These are phyloP conservation scores for Priocnemis perturbator DNA, from an alignment of 2,888 invertebrate species.

Conservation along the genomic window DNA sequence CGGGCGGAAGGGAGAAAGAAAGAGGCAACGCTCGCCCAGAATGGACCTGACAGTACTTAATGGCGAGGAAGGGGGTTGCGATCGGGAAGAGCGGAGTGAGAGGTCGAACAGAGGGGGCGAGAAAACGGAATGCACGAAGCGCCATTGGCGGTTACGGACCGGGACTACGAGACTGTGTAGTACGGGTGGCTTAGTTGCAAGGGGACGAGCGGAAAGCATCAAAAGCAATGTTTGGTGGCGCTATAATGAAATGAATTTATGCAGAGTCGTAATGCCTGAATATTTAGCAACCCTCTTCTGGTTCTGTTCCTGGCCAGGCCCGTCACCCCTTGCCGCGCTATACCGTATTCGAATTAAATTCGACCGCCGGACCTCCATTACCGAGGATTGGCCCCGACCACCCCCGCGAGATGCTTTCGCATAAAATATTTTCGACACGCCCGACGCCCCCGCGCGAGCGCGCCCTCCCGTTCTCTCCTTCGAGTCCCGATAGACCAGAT, in stretches of 20 bases:
- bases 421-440: constrained; percentile 40
- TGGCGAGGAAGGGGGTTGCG: constrained; percentile 46
- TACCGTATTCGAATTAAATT: constrained; percentile 61
- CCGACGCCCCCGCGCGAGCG: neutral
- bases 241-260: constrained; percentile 81
- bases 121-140: constrained; percentile 53
- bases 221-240: constrained; percentile 80
- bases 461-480: neutral
- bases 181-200: constrained; percentile 60
- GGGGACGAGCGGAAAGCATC: constrained; percentile 69
- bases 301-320: constrained; percentile 70
- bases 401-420: constrained; percentile 42
- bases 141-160: constrained; percentile 52
- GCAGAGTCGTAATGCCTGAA: constrained; percentile 80
- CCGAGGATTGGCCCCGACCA: constrained; percentile 50
- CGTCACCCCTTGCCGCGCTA: constrained; percentile 57
- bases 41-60: constrained; percentile 52
- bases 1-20: constrained; percentile 5
- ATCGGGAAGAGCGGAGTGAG: constrained; percentile 43
- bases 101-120: constrained; percentile 40
- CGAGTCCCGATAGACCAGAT: too few relatives aligned
- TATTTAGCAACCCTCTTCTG: constrained; percentile 74
- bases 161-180: constrained; percentile 49
- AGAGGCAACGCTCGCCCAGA: constrained; percentile 20
- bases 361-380: constrained; percentile 59